Conservation (phyloP, 2,113 vertebrate species). For the Anoplopoma fimbria region DNA sequence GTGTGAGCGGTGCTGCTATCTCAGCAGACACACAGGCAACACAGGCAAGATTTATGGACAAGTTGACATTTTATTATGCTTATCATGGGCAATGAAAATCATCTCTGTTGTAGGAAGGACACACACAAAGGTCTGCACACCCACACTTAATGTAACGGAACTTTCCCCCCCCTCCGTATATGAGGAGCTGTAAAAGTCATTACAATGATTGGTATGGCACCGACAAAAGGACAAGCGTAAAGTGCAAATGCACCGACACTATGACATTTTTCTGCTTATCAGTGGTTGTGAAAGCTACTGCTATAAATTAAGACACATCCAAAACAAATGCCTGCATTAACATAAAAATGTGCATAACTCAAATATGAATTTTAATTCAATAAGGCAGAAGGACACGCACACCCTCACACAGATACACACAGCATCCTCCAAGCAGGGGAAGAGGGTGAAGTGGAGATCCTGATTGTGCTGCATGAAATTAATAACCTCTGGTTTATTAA, state of each 20-base stretch:
- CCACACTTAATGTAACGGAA: not conserved
- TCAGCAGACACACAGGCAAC: constrained; percentile 21
- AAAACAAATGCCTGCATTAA: constrained; percentile 30
- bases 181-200: constrained; percentile 29
- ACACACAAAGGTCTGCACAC: constrained; percentile 11
- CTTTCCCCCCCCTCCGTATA: not conserved
- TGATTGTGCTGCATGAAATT: constrained; percentile 22
- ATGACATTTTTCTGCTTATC: constrained; percentile 35
- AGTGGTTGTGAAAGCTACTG: constrained; percentile 1
- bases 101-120: constrained; percentile 21
- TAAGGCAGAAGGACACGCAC: not conserved
- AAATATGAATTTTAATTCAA: constrained; percentile 10
- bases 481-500: constrained; percentile 9
- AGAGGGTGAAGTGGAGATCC: not conserved
- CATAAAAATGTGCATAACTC: constrained; percentile 38
- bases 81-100: constrained; percentile 38
- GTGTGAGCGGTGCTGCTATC: constrained; percentile 26
- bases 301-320: constrained; percentile 34
- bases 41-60: constrained; percentile 44
- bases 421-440: not conserved
- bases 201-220: constrained; percentile 23
- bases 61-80: constrained; percentile 60
- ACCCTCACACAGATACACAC: constrained; percentile 4
- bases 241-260: constrained; percentile 2
- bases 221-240: not conserved